Conservation (phyloP, 2,888 invertebrate species). For the Celastrina argiolus region DNA sequence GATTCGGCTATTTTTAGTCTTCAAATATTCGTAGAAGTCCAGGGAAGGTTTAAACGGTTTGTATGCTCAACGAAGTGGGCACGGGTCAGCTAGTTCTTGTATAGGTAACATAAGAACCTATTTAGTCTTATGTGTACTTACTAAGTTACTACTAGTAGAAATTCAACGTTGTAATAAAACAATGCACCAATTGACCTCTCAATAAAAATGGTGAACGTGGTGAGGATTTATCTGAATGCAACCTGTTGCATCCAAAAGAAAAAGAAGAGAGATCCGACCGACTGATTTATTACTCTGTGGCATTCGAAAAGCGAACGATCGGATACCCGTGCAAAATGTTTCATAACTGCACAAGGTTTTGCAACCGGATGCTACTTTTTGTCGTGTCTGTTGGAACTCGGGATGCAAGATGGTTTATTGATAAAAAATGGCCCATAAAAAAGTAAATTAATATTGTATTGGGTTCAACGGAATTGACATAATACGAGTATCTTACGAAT, state of each 20-base stretch:
- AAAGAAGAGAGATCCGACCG: slow-evolving; percentile 14
- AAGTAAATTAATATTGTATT: too few relatives aligned
- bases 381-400: background rate
- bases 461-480: too few relatives aligned
- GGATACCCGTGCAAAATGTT: slow-evolving; percentile 1
- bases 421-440: background rate
- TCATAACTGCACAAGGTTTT: slow-evolving; percentile 1
- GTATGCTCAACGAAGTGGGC: too few relatives aligned
- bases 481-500: too few relatives aligned
- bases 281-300: slow-evolving; percentile 17
- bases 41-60: too few relatives aligned
- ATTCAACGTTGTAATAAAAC: background rate
- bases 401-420: background rate
- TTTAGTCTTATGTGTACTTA: too few relatives aligned
- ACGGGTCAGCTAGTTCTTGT: too few relatives aligned
- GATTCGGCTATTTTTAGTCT: too few relatives aligned
- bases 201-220: background rate
- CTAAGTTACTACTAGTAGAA: too few relatives aligned
- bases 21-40: too few relatives aligned
- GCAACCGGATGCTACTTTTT: background rate
- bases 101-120: too few relatives aligned
- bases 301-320: slow-evolving; percentile 13
- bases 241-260: slow-evolving; percentile 20
- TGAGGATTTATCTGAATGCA: slow-evolving; percentile 6
- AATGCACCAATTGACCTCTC: background rate